Evolutionary conservation across 2,797 vertebrate genomes (phyloP), one percentile per base, ranked within the genome.

Genomic region (Phoebastria nigripes): DNA sequence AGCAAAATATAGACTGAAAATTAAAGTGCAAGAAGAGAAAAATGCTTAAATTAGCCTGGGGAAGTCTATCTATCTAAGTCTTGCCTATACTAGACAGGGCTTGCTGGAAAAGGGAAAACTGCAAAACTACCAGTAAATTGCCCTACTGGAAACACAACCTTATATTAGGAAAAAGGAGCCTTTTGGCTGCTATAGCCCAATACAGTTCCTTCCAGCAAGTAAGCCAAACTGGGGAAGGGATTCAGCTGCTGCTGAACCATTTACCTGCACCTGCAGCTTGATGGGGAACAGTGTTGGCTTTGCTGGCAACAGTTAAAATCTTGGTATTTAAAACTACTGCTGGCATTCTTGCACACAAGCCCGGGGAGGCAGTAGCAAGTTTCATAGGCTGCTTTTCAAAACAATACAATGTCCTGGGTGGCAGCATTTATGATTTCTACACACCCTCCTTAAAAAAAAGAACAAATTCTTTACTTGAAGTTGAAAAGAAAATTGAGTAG

Each of bases 1-100:
- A 95, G 80, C 85, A 97, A 96, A 97, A 97, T 82, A 93, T 78
- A 96, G 97, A 92, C 85, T 90, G 94, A 97, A 97, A 97, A 97
- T 93, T 95, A 94, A 96, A 93, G 87, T 52, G 46, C 46, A 42
- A 16, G 70, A 82, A 83, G 33, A 93, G 33, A 87, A 96, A 88
- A 88, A 77, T n/a, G 47, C 82, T 80, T 92, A 82, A 95, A 91
- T 90, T 94, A 92, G 72, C 72, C 66, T 31, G 20, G 47, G 66
- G 87, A 94, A 89, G 73, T 83, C 79, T 55, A 56, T 92, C 82
- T 72, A 88, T 85, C 86, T 71, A 73, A 71, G 66, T 65, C 59
- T 81, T 93, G 69, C 46, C 85, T 74, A 14, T 52, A 88, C 69
- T 52, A 78, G 72, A 72, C 67, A 88, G 42, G 51, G n/a, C 18